Base-by-base conservation (phyloP, 2,797 vertebrate genomes). In the Apogon talboti region DNA sequence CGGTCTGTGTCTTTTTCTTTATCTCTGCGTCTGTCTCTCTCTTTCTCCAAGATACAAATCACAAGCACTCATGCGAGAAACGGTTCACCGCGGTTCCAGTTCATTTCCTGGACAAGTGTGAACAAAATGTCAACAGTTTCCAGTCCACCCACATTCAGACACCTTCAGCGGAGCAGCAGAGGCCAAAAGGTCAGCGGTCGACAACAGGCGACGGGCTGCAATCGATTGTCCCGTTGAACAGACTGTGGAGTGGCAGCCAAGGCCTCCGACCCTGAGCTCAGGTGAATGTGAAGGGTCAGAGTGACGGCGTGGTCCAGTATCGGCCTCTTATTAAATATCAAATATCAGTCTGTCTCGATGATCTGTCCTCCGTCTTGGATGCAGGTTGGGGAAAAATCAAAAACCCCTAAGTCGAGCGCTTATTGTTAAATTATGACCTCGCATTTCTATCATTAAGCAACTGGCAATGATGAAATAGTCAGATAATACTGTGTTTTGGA, bases 101-200 rank as follows among this genome's bases (percentile, higher is more conserved):
- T 90, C 70, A 87, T 55, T 70, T 88, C 74, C 77, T 81, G 85
- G 81, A 84, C 82, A 79, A 79, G 68, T 78, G 85, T 78, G 82
- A 86, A 78, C 66, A 44, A 84, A 87, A 84, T 75, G 66, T 88
- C 65, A 78, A 78, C 79, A 64, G 83, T 69, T 84, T 86, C 82
- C 75, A 71, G 80, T 81, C 74, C 74, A 45, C 28, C 79, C 81
- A 56, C 81, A 72, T 81, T 79, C 67, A 68, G 21, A 52, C 64
- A 9, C 45, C 47, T 42, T 55, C 70, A 6, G 43, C 2, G 16
- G 51, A 71, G 72, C 50, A 13, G 81, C 9, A 56, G 57, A 65
- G 84, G 84, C 45, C 79, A 71, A 65, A 59, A 83, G 87, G 82
- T 89, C 76, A 82, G 56, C 24, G 7, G 54, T 1, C 47, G 66